Base-by-base conservation (phyloP, 2,113 vertebrate species). In the Hymenochirus boettgeri region DNA sequence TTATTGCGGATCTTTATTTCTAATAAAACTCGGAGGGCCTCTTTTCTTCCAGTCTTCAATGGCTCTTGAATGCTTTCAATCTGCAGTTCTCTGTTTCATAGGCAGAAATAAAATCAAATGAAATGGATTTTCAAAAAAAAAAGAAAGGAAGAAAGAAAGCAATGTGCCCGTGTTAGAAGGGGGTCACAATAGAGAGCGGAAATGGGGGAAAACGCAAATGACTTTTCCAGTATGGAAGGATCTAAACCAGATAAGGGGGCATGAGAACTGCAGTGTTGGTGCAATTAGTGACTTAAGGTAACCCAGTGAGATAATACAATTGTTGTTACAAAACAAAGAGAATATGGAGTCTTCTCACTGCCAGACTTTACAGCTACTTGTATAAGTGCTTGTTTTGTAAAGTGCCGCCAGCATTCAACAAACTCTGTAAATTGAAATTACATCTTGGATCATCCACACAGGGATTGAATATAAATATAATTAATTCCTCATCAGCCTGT, bases 1-100 rank as follows among this genome's bases (percentile, higher is more conserved):
- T 98, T 96, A 99, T 97, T 98, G 96, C 97, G 93, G 92, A 98
- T 99, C 96, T 99, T 99, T 95, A 99, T 99, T 98, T 99, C 93
- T 99, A 99, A 99, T 99, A 99, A 99, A 97, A 93, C 95, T 98
- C 93, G 90, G 93, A 97, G 94, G 95, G 92, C 92, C 91, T 91
- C 93, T 89, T 96, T 99, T 99, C 95, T 99, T 96, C 91, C 89
- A 89, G 80, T 85, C 93, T 92, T 98, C 94, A 98, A 98, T 94
- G 92, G 91, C 89, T 88, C 81, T 86, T 94, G 95, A 99, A 99
- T 93, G 96, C 94, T 96, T 99, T 98, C 95, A 98, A 96, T 98
- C 93, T 94, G 65, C 65, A 88, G 88, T 86, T 93, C 93, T 95
- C 88, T 96, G 96, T 98, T 97, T 99, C 94, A 96, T 97, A 69